A percentile compares a stretch with the other conserved stretches of the same genome.
Conservation (phyloP, 2,888 invertebrate species). For the Lithophane ornitopus region DNA sequence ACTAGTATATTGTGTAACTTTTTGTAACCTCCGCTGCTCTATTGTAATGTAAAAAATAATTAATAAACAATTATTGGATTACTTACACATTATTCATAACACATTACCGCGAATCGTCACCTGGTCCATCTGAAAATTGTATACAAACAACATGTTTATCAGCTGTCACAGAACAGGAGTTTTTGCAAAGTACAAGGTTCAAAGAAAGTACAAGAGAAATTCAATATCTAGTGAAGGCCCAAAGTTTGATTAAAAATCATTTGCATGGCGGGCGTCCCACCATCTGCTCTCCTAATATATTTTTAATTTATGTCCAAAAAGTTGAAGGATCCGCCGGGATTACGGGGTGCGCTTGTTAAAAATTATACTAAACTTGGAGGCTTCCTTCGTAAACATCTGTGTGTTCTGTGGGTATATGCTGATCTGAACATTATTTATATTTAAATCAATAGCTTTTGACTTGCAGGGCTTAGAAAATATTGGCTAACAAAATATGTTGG, state of each 20-base stretch:
- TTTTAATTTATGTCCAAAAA: constrained; percentile 88
- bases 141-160: constrained; percentile 18
- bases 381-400: constrained; percentile 69
- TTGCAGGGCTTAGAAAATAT: not conserved
- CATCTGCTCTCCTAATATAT: constrained; percentile 87
- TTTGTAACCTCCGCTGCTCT: too few species aligned
- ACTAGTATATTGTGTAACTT: too few species aligned
- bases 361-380: constrained; percentile 75
- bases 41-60: too few species aligned
- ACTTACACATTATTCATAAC: constrained; percentile 44
- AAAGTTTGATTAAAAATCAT: constrained; percentile 86
- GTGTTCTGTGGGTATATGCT: constrained; percentile 43
- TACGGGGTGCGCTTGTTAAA: constrained; percentile 74
- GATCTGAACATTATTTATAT: constrained; percentile 29
- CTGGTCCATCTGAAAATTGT: constrained; percentile 50
- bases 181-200: constrained; percentile 13
- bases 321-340: constrained; percentile 76
- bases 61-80: too few species aligned
- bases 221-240: constrained; percentile 74
- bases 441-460: constrained; percentile 24
- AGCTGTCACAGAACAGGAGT: constrained; percentile 38
- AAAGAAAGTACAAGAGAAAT: constrained; percentile 72
- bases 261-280: constrained; percentile 81
- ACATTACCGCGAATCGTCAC: constrained; percentile 32
- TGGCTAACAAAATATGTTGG: not conserved